Percentiles rank a stretch among this genome's conserved stretches.
Conservation (phyloP, 1,140 invertebrate genomes). For the Lamellibrachia luymesi region DNA sequence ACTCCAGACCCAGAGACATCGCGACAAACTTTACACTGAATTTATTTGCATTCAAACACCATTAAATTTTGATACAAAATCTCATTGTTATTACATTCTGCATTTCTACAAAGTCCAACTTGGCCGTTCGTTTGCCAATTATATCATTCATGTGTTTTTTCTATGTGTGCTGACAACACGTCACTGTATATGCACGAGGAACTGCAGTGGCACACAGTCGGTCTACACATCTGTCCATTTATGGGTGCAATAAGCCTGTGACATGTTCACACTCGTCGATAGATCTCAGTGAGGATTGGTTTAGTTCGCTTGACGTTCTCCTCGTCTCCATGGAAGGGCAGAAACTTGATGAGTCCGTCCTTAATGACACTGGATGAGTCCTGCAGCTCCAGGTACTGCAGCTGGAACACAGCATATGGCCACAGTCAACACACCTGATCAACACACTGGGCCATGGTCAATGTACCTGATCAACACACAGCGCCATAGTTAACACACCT, state of each 20-base stretch:
- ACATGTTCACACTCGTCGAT: neutral
- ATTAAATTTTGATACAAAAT: neutral
- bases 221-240: neutral
- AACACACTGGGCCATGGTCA: neutral
- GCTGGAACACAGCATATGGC: neutral
- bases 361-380: neutral
- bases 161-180: neutral
- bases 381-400: slow-evolving; percentile 7
- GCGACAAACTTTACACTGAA: neutral
- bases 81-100: neutral
- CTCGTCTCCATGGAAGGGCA: slow-evolving; percentile 5
- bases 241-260: neutral
- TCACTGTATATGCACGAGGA: neutral
- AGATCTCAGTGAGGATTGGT: slow-evolving; percentile 4
- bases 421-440: neutral
- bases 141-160: neutral
- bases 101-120: neutral
- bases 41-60: neutral
- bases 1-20: neutral
- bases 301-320: slow-evolving; percentile 5
- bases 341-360: slow-evolving; percentile 10
- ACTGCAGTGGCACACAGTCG: neutral
- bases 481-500: neutral
- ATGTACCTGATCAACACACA: neutral
- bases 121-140: neutral